These are phyloP conservation scores for Polietes domitor DNA, from an alignment of 2,888 invertebrate species.

Conservation along the genomic window DNA sequence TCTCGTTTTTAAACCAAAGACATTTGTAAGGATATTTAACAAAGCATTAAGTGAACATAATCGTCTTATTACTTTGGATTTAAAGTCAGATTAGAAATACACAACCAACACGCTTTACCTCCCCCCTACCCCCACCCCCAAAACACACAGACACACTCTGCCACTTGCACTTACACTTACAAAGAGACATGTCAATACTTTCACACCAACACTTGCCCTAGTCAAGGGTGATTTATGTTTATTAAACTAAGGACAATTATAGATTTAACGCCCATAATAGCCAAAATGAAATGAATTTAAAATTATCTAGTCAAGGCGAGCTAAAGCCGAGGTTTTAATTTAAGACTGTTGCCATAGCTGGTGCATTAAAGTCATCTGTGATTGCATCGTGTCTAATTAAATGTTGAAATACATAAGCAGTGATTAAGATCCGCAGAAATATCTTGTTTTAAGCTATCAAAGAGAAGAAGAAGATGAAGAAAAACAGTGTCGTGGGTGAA, in stretches of 20 bases:
- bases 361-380: neutral
- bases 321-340: neutral
- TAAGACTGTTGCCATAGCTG: neutral
- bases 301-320: neutral
- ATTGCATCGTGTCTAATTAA: too few relatives aligned
- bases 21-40: slow-evolving; percentile 65
- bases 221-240: slow-evolving; percentile 27
- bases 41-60: slow-evolving; percentile 63
- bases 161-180: slow-evolving; percentile 11
- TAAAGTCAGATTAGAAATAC: slow-evolving; percentile 39
- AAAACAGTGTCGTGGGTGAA: too few relatives aligned
- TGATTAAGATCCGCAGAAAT: too few relatives aligned
- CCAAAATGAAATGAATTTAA: slow-evolving; percentile 12
- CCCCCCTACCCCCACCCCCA: too few relatives aligned
- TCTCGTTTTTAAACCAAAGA: slow-evolving; percentile 58
- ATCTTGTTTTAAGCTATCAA: too few relatives aligned
- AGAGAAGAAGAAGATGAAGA: too few relatives aligned
- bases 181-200: neutral
- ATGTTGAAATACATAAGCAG: too few relatives aligned
- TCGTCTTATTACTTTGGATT: slow-evolving; percentile 63
- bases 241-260: slow-evolving; percentile 5
- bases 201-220: slow-evolving; percentile 23
- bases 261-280: neutral
- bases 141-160: neutral
- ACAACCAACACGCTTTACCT: slow-evolving; percentile 30